phyloP scores from a whole-genome alignment of 2,888 invertebrate genomes.

The Xanthostigma xanthostigma region DNA sequence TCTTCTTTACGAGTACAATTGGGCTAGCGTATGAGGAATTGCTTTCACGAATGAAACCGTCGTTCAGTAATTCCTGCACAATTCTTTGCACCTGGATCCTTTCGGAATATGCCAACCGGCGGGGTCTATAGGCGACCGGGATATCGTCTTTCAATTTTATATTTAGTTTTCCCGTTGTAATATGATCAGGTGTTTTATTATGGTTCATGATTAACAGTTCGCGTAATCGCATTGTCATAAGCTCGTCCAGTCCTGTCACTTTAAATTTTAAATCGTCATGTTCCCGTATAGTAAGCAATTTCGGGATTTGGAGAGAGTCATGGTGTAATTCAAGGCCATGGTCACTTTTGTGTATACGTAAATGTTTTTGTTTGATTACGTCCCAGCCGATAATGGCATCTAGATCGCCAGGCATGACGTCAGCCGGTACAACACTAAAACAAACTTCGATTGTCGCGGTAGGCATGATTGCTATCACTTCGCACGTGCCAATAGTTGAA shows the following conservation, averaged over 20 bases:
- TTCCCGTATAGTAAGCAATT: conserved; percentile 1
- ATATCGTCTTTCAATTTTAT: conserved; percentile 9
- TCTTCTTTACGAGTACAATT: conserved; percentile 15
- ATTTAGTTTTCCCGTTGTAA: conserved; percentile 9
- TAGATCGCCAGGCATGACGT: conserved; percentile 8
- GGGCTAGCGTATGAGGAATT: conserved; percentile 14
- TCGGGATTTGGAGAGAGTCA: background rate
- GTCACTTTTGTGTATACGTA: conserved; percentile 2
- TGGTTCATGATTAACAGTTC: background rate
- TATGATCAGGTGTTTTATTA: conserved; percentile 8
- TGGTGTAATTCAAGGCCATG: conserved; percentile 7
- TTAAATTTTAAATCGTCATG: conserved; percentile 2
- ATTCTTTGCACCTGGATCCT: conserved; percentile 12
- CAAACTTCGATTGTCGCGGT: conserved; percentile 10
- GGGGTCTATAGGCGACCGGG: conserved; percentile 10
- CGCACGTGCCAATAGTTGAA: conserved; percentile 9
- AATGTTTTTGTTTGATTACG: conserved; percentile 8
- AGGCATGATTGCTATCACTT: conserved; percentile 9
- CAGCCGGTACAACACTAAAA: conserved; percentile 7
- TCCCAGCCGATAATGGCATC: conserved; percentile 12
- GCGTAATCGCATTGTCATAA: conserved; percentile 5
- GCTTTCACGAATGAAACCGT: conserved; percentile 14
- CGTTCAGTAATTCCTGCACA: conserved; percentile 10
- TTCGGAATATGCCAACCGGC: conserved; percentile 13
- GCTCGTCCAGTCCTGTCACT: background rate